These are phyloP conservation scores for Acrobasis suavella DNA, from an alignment of 2,888 invertebrate genomes.

Conservation along the genomic window DNA sequence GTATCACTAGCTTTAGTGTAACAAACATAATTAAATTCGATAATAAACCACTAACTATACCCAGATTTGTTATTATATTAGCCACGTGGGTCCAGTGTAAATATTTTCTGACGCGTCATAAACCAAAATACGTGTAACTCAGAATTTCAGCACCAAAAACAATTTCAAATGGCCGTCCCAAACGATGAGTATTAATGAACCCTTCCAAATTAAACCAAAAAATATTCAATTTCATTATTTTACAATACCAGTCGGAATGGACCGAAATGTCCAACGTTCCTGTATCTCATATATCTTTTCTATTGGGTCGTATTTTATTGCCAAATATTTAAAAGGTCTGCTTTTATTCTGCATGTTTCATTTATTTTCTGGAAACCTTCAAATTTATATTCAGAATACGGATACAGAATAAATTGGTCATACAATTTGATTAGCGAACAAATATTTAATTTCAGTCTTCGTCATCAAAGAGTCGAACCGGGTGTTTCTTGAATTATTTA, in stretches of 20 bases:
- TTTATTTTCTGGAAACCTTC: constrained; percentile 8
- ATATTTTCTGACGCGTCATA: not conserved
- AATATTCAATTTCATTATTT: constrained; percentile 19
- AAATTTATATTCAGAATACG: not conserved
- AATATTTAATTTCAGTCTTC: not conserved
- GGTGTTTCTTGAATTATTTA: no score
- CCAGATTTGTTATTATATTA: not conserved
- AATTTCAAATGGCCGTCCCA: not conserved
- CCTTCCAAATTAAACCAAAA: constrained; percentile 14
- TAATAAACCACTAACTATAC: not conserved
- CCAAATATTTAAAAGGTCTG: constrained; percentile 20
- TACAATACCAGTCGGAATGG: constrained; percentile 5
- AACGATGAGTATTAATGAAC: constrained; percentile 11
- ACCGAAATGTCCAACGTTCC: constrained; percentile 14
- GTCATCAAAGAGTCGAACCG: no score
- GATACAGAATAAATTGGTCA: constrained; percentile 7
- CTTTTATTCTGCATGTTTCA: constrained; percentile 13
- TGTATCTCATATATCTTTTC: constrained; percentile 13
- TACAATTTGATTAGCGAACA: not conserved
- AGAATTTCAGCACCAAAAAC: not conserved
- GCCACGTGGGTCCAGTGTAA: not conserved
- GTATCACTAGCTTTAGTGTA: not conserved
- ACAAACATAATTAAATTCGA: not conserved
- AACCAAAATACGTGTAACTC: not conserved
- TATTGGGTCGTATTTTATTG: constrained; percentile 19